Conservation (phyloP, 2,797 vertebrate genomes). For the Sternarchorhynchus goeldii region DNA sequence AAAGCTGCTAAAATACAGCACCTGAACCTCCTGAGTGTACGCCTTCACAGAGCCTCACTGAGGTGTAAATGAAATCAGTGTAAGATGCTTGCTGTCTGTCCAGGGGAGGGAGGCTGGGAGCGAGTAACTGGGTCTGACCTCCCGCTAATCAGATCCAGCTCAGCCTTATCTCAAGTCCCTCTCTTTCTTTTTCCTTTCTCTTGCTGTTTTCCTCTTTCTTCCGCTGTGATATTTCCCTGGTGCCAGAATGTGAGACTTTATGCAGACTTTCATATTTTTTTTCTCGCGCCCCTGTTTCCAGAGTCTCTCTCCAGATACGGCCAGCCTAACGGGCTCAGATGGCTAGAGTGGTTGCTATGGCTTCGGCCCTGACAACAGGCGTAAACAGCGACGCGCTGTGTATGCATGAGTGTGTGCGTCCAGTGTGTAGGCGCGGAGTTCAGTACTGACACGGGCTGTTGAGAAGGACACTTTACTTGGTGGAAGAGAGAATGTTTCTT, state of each 20-base stretch:
- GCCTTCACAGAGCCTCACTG: neutral
- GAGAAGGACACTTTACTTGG: conserved; percentile 48
- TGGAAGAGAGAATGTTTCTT: conserved; percentile 30
- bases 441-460: conserved; percentile 30
- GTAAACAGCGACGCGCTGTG: conserved; percentile 52
- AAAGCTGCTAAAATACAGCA: neutral
- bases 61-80: conserved; percentile 1
- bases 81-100: conserved; percentile 17
- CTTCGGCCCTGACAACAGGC: conserved; percentile 47
- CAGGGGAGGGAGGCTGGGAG: conserved; percentile 8
- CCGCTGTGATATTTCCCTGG: conserved; percentile 45
- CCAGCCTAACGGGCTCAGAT: conserved; percentile 45
- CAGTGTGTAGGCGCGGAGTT: conserved; percentile 47
- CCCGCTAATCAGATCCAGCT: neutral
- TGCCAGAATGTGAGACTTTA: conserved; percentile 47
- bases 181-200: neutral
- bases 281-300: conserved; percentile 41
- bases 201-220: neutral
- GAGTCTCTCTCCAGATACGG: conserved; percentile 57
- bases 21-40: neutral
- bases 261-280: conserved; percentile 26
- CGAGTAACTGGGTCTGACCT: conserved; percentile 20
- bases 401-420: conserved; percentile 31
- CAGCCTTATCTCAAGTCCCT: neutral
- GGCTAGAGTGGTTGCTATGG: conserved; percentile 53